phyloP scores from a whole-genome alignment of 2,113 vertebrate genomes.

The Phaetusa simplex region DNA sequence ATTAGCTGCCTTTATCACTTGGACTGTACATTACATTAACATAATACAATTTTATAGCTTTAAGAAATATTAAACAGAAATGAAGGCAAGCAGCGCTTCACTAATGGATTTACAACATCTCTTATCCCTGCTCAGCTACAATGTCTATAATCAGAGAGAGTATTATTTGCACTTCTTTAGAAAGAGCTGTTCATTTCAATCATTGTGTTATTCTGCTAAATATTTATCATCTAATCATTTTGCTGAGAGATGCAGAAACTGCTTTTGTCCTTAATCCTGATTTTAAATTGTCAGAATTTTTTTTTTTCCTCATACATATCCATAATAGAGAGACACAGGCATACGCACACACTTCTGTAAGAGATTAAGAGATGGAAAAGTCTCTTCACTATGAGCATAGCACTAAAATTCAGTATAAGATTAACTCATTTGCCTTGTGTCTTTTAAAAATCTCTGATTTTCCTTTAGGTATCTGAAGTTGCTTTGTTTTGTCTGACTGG shows the following conservation, averaged over 20 bases:
- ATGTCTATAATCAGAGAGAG: conserved; percentile 14
- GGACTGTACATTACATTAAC: conserved; percentile 62
- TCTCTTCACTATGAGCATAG: not conserved
- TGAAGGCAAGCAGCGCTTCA: conserved; percentile 50
- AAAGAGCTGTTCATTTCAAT: conserved; percentile 41
- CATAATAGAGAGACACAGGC: not conserved
- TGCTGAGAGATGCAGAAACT: conserved; percentile 2
- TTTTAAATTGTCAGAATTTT: not conserved
- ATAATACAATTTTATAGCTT: conserved; percentile 71
- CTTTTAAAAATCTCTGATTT: not conserved
- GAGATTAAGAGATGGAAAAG: not conserved
- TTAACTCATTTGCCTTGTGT: not conserved
- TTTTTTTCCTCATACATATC: not conserved
- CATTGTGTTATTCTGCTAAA: not conserved
- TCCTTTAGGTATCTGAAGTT: not conserved
- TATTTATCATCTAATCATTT: not conserved
- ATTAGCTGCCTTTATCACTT: conserved; percentile 66
- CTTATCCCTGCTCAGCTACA: conserved; percentile 37
- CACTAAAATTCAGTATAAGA: not conserved
- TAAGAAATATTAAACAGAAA: conserved; percentile 73
- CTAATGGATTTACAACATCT: conserved; percentile 69
- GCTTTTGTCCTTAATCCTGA: not conserved
- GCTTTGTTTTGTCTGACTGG: not conserved
- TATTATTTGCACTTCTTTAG: conserved; percentile 49
- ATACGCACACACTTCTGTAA: not conserved